Evolutionary conservation across 2,113 vertebrate species (phyloP).

Genomic region (Clarias gariepinus): DNA sequence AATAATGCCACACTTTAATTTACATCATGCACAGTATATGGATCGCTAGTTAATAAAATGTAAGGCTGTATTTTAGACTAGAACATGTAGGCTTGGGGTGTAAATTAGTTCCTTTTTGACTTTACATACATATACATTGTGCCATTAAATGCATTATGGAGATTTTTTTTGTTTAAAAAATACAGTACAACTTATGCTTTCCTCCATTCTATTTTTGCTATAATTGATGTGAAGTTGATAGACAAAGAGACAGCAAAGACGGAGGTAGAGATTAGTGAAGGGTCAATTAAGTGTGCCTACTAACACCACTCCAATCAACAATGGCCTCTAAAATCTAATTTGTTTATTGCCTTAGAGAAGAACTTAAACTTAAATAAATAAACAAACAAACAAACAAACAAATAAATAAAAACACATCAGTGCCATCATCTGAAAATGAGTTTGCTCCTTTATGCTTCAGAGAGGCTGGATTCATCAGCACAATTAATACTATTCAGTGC

Average conservation of each 20-base stretch:
- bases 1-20: background rate
- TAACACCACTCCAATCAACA: conserved; percentile 40
- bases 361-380: background rate
- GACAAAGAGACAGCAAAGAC: background rate
- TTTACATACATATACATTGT: background rate
- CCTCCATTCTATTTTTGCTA: background rate
- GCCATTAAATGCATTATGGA: background rate
- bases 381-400: background rate
- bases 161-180: background rate
- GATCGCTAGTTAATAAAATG: background rate
- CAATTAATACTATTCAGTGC: conserved; percentile 13
- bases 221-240: background rate
- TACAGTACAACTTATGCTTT: background rate
- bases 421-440: conserved; percentile 35
- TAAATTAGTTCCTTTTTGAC: background rate
- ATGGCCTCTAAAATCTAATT: conserved; percentile 52
- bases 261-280: background rate
- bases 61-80: background rate
- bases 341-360: conserved; percentile 35
- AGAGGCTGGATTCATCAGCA: conserved; percentile 1
- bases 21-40: background rate
- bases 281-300: conserved; percentile 42
- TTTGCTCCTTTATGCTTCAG: conserved; percentile 37
- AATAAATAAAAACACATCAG: conserved; percentile 36
- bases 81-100: background rate